These are phyloP conservation scores for Atherix ibis DNA, from an alignment of 2,888 invertebrate species.

Conservation along the genomic window DNA sequence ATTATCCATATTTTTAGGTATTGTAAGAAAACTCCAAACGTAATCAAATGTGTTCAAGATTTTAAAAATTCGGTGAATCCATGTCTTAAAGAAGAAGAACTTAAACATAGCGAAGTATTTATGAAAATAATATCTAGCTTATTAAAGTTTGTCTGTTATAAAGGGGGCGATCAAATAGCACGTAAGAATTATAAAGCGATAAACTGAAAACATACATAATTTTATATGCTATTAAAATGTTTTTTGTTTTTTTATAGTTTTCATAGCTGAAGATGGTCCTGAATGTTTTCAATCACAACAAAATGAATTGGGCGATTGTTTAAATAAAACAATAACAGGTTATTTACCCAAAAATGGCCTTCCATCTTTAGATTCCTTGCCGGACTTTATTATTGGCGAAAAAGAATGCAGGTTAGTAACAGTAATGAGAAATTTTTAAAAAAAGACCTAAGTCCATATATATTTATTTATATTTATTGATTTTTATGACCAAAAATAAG, in stretches of 20 bases:
- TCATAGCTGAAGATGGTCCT: conserved; percentile 66
- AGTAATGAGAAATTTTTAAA: neutral
- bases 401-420: conserved; percentile 22
- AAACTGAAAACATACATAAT: neutral
- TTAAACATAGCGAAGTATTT: conserved; percentile 41
- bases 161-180: conserved; percentile 70
- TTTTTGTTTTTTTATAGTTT: conserved; percentile 38
- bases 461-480: too few relatives aligned
- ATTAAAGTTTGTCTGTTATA: conserved; percentile 57
- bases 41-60: conserved; percentile 39
- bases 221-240: conserved; percentile 2
- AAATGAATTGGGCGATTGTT: conserved; percentile 43
- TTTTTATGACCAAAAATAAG: too few relatives aligned
- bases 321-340: conserved; percentile 42
- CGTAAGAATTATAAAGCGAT: conserved; percentile 35
- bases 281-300: conserved; percentile 50
- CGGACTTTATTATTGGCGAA: conserved; percentile 43
- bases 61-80: conserved; percentile 40
- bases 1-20: conserved; percentile 36
- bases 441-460: neutral
- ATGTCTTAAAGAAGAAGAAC: conserved; percentile 48
- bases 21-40: conserved; percentile 40
- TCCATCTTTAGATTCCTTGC: conserved; percentile 35
- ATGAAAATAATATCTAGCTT: conserved; percentile 53
- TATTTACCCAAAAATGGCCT: conserved; percentile 33